Evolutionary conservation across 2,797 vertebrate genomes (phyloP), one percentile per base, ranked within the genome.

Genomic region (Chelidonichthys spinosus): DNA sequence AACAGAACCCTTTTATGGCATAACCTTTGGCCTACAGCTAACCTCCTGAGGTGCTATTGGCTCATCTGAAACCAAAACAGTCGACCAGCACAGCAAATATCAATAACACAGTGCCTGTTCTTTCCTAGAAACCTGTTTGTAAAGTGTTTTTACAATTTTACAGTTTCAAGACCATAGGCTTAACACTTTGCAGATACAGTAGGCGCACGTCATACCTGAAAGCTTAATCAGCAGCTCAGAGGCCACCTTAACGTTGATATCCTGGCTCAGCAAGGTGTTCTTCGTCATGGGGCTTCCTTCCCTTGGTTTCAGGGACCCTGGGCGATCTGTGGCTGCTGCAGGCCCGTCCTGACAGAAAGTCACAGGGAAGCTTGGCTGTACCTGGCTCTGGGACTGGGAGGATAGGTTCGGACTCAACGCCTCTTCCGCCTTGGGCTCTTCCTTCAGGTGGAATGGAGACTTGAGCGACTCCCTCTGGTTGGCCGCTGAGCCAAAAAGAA

Each of bases 211-310:
- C 63, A 35, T 96, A 98, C 98, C 98, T 96, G 98, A 99, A 44
- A 99, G 96, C 83, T 99, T 99, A 91, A 99, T 98, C 78, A 99
- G 97, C 87, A 99, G 96, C 87, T 99, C 98, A 5, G 98, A 99
- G 2, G 98, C 98, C 79, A 97, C 97, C 92, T 99, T 99, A 81
- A 97, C 79, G 7, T 95, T 97, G 92, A 98, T 96, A 81, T 99
- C 98, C 83, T 96, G 96, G 92, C 94, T 96, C 60, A 99, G 94
- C 80, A 96, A 87, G 74, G 89, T 93, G 87, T 94, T 94, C 85
- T 96, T 96, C 6, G 78, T 70, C 87, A 92, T 85, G 53, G 94
- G 94, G 84, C 94, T 94, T 55, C 88, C 91, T 84, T 98, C 97
- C 79, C 95, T 95, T 8, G 94, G 84, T 79, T 96, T 97, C 33